Evolutionary conservation across 2,113 vertebrate species (phyloP).

Genomic region (Phylloscopus whistleri): DNA sequence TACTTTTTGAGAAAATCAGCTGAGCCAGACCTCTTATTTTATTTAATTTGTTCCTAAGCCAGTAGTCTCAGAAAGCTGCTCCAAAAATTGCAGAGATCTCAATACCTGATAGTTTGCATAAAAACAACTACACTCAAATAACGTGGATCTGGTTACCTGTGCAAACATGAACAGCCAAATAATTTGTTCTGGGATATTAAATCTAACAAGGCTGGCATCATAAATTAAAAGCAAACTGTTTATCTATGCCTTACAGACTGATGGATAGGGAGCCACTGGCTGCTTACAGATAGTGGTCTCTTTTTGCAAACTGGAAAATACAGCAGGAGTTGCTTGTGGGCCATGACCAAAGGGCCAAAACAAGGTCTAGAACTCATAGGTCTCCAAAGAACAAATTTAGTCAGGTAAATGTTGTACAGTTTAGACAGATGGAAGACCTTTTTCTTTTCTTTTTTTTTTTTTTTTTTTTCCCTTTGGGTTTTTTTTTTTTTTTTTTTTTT

Average conservation of each 20-base stretch:
- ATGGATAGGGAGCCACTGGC: background rate
- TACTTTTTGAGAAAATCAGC: background rate
- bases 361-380: background rate
- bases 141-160: background rate
- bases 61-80: background rate
- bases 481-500: no score
- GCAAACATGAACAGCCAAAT: background rate
- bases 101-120: background rate
- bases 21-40: background rate
- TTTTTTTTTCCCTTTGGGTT: no score
- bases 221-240: background rate
- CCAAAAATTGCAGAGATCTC: background rate
- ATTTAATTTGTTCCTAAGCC: background rate
- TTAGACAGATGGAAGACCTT: background rate
- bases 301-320: background rate
- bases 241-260: background rate
- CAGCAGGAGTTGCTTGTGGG: background rate
- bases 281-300: background rate
- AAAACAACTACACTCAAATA: background rate
- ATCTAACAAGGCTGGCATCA: background rate
- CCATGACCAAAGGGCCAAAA: background rate
- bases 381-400: background rate
- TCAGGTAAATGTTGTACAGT: background rate
- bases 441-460: no score
- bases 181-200: background rate